Evolutionary conservation across 2,888 invertebrate genomes (phyloP), one percentile per base, ranked within the genome.

Genomic region (Polymixis lichenea): DNA sequence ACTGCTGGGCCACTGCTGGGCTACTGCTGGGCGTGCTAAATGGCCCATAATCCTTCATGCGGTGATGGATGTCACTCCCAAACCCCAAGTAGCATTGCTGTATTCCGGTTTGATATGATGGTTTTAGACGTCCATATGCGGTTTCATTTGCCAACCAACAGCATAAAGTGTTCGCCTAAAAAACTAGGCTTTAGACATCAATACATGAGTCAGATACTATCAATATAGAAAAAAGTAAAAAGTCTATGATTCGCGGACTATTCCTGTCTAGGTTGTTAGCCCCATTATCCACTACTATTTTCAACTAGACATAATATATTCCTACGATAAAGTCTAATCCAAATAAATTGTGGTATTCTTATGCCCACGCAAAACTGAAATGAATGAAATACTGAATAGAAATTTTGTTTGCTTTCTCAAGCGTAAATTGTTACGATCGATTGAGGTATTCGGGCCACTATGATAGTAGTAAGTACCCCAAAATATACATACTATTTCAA

Each of bases 371-470:
- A 46, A 55, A 72, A 78, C 56, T 75, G 62, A 69, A 72, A 72
- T 86, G 86, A 86, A 86, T 86, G 83, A 83, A 83, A 78, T 56
- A 64, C 58, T 69, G 67, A 71, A 74, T 69, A 62, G n/a, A 60
- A 32, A 66, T 62, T 72, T 13, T 51, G 56, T 78, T 77, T 73
- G 67, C 73, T 86, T 58, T 66, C 38, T 67, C 67, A 28, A 72
- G 43, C 65, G 74, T 77, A 68, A 51, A 55, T 68, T 60, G 56
- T 77, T 58, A 77, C 43, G 56, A 77, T 77, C 38, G 49, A 71
- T 77, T 76, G 55, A 49, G 56, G 62, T 64, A 58, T 68, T 62
- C n/a, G 46, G 71, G 69, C 17, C n/a, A 81, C 56, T 75, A 51
- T 19, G 17, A 17, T 60, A 56, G 58, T 60, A 56, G 58, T 67